Evolutionary conservation across 2,888 invertebrate genomes (phyloP), one percentile per base, ranked within the genome.

Genomic region (Linnaemya tessellans): DNA sequence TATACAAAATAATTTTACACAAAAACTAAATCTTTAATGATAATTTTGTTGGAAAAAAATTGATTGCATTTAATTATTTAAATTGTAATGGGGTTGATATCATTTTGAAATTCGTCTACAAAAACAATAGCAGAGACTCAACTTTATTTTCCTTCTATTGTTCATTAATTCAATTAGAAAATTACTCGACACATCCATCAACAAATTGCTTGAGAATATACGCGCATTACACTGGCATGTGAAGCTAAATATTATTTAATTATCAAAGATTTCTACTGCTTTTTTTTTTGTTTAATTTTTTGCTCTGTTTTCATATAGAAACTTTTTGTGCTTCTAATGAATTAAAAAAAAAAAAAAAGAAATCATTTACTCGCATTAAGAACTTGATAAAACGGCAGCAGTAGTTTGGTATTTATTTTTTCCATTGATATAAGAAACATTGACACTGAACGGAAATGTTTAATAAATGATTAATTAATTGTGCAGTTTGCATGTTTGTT

Each of bases 361-460:
- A 77, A 75, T 54, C 62, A 79, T 79, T 79, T 79, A 35, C 79
- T 51, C 18, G 20, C 68, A 51, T 51, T 70, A 30, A 62, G 70
- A 68, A 62, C 60, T 51, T 70, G 70, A 71, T 79, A 71, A 71
- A 49, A 71, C 43, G 38, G 22, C 64, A 46, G 56, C 58, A 67
- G 65, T 65, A 73, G 65, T 67, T 73, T 38, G 38, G 49, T 22
- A 49, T 38, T 41, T 41, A 22, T 22, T 38, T 20, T 41, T 22
- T 2, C 1, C 13, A 64, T 64, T 64, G 64, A 43, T 7, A 73
- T 67, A 79, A 87, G 88, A 90, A 90, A 89, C 91, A 91, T 91
- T 91, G 91, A 91, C 91, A 91, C 91, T 90, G 91, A 91, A 90
- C 91, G 91, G 91, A 91, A 91, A 91, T 91, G 91, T 91, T 91